Conservation (phyloP, 1,140 invertebrate species). For the Leptopilina clavipes region DNA sequence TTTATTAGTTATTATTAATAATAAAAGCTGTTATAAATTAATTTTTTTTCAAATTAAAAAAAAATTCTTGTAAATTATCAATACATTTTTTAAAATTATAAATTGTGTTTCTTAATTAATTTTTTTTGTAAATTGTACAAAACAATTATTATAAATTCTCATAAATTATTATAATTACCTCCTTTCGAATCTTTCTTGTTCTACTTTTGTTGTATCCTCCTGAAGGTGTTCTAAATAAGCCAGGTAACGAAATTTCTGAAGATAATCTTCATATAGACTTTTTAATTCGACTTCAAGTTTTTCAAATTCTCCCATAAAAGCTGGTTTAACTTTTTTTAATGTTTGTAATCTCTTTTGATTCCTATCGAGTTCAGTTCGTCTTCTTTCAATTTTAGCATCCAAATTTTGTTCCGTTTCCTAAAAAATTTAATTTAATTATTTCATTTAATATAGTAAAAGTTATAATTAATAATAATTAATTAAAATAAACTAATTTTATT, state of each 20-base stretch:
- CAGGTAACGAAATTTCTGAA: constrained; percentile 90
- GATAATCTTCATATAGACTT: constrained; percentile 90
- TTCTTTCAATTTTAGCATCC: constrained; percentile 93
- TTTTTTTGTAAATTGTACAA: too few species aligned
- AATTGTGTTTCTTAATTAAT: too few species aligned
- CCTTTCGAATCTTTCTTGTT: constrained; percentile 82
- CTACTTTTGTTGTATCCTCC: constrained; percentile 81
- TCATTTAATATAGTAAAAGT: too few species aligned
- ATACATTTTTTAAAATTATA: too few species aligned
- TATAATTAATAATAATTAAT: too few species aligned
- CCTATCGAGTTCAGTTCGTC: constrained; percentile 90
- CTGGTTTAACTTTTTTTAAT: constrained; percentile 96
- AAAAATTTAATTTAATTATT: constrained; percentile 40
- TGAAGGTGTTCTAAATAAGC: constrained; percentile 87
- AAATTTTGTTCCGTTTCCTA: constrained; percentile 82
- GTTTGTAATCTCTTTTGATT: constrained; percentile 95
- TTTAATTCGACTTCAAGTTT: constrained; percentile 91
- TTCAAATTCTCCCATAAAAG: constrained; percentile 98
- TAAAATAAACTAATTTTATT: too few species aligned
- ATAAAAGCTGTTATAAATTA: neutral
- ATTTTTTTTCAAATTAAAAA: neutral
- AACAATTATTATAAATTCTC: neutral
- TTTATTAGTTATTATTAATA: neutral
- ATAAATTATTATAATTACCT: constrained; percentile 58
- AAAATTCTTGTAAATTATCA: too few species aligned